phyloP scores from a whole-genome alignment of 2,888 invertebrate genomes.

The Ditylenchus weischeri region DNA sequence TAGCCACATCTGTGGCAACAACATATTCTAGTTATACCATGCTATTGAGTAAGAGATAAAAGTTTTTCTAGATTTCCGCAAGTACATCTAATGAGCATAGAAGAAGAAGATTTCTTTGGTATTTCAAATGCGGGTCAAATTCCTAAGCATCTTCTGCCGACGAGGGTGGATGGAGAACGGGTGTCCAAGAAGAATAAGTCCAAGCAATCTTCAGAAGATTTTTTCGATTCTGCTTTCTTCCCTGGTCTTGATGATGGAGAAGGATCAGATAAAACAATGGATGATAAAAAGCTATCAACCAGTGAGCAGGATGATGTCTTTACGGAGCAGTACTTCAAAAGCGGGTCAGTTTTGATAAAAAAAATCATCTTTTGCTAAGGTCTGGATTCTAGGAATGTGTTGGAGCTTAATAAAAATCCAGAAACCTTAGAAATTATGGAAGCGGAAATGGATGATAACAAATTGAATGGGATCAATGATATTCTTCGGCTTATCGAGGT shows the following conservation, averaged over 20 bases:
- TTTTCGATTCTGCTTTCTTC: conserved; percentile 20
- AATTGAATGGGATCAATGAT: conserved; percentile 16
- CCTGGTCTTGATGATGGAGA: conserved; percentile 13
- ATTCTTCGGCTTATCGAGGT: conserved; percentile 6
- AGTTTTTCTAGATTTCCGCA: neutral
- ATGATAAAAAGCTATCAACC: neutral
- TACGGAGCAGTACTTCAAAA: neutral
- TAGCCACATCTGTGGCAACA: too few relatives aligned
- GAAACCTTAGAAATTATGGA: neutral
- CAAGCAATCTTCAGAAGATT: neutral
- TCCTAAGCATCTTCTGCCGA: conserved; percentile 11
- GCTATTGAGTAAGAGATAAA: neutral
- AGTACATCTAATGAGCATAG: conserved; percentile 10
- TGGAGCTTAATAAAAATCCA: neutral
- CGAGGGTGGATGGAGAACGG: neutral
- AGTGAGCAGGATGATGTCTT: conserved; percentile 6
- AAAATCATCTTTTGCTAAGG: neutral
- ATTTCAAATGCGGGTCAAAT: conserved; percentile 12
- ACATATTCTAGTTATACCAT: too few relatives aligned
- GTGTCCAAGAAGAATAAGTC: neutral
- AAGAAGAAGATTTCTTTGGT: conserved; percentile 26
- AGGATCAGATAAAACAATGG: neutral
- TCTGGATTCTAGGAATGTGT: neutral
- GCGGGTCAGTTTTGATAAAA: neutral
- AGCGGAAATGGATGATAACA: neutral